Conservation (phyloP, 2,113 vertebrate genomes). For the Hydrochoerus hydrochaeris region DNA sequence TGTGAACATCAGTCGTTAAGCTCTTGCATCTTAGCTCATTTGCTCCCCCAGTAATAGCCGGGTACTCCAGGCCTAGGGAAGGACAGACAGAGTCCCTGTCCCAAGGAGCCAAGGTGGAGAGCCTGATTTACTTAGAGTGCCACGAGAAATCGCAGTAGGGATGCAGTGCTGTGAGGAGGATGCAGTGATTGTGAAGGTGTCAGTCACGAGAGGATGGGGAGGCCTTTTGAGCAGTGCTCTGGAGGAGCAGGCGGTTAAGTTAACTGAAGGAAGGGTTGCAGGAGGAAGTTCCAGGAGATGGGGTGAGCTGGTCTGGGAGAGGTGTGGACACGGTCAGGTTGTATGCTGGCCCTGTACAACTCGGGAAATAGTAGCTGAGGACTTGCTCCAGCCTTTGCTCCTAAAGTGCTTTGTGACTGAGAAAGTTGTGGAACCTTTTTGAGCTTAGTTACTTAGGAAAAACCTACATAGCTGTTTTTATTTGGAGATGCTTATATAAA, state of each 20-base stretch:
- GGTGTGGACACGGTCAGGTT: neutral
- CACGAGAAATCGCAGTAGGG: neutral
- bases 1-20: neutral
- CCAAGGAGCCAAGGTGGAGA: neutral
- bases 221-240: neutral
- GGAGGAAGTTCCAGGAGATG: neutral
- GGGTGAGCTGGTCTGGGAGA: neutral
- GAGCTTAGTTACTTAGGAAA: neutral
- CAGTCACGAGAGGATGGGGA: neutral
- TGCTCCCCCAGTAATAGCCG: neutral
- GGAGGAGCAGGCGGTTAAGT: neutral
- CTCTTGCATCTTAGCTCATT: neutral
- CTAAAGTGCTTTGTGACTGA: neutral
- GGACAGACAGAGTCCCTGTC: neutral
- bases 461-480: neutral
- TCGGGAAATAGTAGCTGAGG: neutral
- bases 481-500: conserved; percentile 13
- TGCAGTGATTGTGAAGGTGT: neutral
- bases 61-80: neutral
- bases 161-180: neutral
- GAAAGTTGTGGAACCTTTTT: neutral
- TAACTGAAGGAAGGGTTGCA: neutral
- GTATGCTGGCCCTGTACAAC: neutral
- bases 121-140: neutral
- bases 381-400: neutral